phyloP scores from a whole-genome alignment of 2,797 vertebrate species.

The Sciurus carolinensis region DNA sequence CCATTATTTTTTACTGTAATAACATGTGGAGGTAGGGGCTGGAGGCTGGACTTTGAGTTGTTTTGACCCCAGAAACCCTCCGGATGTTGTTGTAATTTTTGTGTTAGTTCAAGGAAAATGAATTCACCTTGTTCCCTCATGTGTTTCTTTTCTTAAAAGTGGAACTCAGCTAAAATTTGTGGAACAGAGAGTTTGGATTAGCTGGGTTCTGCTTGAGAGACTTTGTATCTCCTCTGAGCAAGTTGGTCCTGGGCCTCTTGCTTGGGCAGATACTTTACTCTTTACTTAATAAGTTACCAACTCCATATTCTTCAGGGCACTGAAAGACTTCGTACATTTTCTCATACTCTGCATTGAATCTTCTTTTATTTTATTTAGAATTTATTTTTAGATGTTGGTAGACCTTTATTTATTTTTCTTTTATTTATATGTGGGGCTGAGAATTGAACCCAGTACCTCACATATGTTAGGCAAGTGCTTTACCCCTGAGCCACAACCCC shows the following conservation, averaged over 20 bases:
- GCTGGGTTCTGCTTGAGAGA: conserved; percentile 54
- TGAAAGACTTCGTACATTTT: not conserved
- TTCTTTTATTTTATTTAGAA: not conserved
- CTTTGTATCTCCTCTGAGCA: not conserved
- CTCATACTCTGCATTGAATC: not conserved
- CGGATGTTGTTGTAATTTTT: conserved; percentile 46
- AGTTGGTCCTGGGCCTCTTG: not conserved
- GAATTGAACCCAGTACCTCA: no score
- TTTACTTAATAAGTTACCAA: conserved; percentile 65
- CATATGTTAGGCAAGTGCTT: no score
- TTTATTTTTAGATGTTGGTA: no score
- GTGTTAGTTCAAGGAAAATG: conserved; percentile 40
- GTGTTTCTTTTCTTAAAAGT: conserved; percentile 40
- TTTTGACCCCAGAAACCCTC: not conserved
- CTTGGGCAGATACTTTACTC: not conserved
- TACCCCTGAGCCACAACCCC: no score
- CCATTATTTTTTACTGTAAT: conserved; percentile 21
- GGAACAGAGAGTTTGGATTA: conserved; percentile 54
- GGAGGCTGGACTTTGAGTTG: conserved; percentile 23
- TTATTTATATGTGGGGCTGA: no score
- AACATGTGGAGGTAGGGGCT: not conserved
- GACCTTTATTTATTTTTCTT: no score
- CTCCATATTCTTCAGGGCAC: not conserved
- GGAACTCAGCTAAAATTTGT: conserved; percentile 58
- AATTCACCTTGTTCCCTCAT: conserved; percentile 16